Base-by-base conservation (phyloP, 2,797 vertebrate species). In the Cuniculus paca region DNA sequence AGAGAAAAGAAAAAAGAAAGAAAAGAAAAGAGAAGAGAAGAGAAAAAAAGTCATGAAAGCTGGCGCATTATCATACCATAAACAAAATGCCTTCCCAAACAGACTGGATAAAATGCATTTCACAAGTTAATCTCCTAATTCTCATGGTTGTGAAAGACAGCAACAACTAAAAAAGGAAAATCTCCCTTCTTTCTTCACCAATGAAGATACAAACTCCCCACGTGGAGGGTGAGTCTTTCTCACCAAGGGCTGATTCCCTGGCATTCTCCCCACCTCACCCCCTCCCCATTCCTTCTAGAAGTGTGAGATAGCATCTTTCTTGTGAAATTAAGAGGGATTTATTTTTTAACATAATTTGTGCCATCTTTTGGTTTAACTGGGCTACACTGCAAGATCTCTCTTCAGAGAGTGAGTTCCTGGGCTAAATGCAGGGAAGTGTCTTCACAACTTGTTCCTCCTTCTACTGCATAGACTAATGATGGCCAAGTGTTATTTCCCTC, bases 11-110 rank as follows among this genome's bases (percentile, higher is more conserved):
- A 54, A 3, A 52, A 12, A 54, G 5, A 54, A 54, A 16, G 52
- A 16, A 2, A 16, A 52, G 14, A 14, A 54, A 48, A 48, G 45
- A 48, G 9, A 48, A 48, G 45, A 48, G 9, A 48, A 48, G 45
- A 5, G 5, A 54, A 19, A 19, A 16, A 16, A 54, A 52, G 90
- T 91, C 17, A n/a, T 90, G 68, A 68, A 91, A 92, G 56, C 79
- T 56, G 90, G 60, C 74, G 50, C 20, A 56, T 26, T 50, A 36
- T 60, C 52, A 83, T 36, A 56, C 58, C 58, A 42, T 89, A 96
- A 94, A 93, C 89, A 91, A 94, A 95, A 89, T 19, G 42, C 34
- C 83, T 95, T 94, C 70, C 83, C 34, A 36, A 81, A 39, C n/a
- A 68, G 93, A 87, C 56, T 78, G 26, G 86, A 52, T 91, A 74